Evolutionary conservation across 2,113 vertebrate species (phyloP).

Genomic region (Paramormyrops kingsleyae): DNA sequence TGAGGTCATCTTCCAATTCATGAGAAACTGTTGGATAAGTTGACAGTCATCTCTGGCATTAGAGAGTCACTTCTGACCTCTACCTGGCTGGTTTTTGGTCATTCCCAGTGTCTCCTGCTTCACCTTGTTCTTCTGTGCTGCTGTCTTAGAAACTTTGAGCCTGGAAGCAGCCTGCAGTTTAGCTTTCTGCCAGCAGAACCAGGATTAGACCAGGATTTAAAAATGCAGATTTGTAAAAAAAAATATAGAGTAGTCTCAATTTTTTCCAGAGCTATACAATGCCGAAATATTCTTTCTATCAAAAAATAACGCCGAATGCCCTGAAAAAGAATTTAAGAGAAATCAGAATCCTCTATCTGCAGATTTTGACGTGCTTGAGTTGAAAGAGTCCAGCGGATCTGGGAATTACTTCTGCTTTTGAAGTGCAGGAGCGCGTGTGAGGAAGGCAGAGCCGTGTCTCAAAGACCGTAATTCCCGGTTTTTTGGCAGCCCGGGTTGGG

Average conservation of each 20-base stretch:
- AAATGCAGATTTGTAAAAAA: neutral
- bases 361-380: constrained; percentile 55
- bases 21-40: neutral
- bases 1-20: neutral
- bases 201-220: neutral
- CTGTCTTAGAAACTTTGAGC: neutral
- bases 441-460: constrained; percentile 48
- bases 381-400: constrained; percentile 57
- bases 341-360: constrained; percentile 37
- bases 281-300: neutral
- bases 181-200: neutral
- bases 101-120: neutral
- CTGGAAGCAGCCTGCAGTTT: neutral
- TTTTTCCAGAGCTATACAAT: neutral
- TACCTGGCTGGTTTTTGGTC: neutral
- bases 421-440: constrained; percentile 55
- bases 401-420: constrained; percentile 60
- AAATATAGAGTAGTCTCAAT: neutral
- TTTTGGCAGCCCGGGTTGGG: constrained; percentile 53
- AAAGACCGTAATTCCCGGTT: constrained; percentile 55
- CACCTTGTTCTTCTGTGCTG: neutral
- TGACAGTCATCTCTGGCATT: neutral
- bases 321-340: constrained; percentile 37
- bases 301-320: constrained; percentile 33
- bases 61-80: neutral